Conservation (phyloP, 2,113 vertebrate species). For the Acanthochromis polyacanthus region DNA sequence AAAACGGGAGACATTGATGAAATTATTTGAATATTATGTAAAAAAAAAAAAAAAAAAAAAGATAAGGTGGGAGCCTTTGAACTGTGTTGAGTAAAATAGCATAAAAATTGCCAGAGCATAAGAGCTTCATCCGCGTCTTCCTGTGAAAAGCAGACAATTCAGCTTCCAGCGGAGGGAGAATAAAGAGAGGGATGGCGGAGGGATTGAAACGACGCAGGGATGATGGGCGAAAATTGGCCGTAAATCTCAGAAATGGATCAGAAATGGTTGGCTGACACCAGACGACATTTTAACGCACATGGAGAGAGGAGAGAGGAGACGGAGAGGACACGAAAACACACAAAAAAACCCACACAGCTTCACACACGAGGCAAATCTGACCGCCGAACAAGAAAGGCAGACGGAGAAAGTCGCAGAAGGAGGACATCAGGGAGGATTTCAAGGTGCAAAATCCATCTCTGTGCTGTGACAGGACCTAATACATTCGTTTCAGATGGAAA, state of each 20-base stretch:
- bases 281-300: conserved; percentile 73
- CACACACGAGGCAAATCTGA: conserved; percentile 35
- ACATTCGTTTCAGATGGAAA: conserved; percentile 95
- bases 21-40: conserved; percentile 15
- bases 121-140: conserved; percentile 51
- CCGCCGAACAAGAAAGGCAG: conserved; percentile 33
- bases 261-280: conserved; percentile 80
- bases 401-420: conserved; percentile 52
- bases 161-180: conserved; percentile 58
- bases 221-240: conserved; percentile 81
- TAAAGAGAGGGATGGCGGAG: conserved; percentile 57
- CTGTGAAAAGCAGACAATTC: conserved; percentile 63
- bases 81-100: conserved; percentile 28
- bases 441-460: conserved; percentile 91
- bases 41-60: conserved; percentile 11
- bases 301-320: conserved; percentile 37
- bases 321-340: background rate
- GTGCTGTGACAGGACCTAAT: conserved; percentile 91
- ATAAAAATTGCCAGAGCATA: conserved; percentile 23
- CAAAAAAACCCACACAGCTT: conserved; percentile 19
- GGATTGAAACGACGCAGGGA: conserved; percentile 62
- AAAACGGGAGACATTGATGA: conserved; percentile 24
- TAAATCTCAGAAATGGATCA: conserved; percentile 82
- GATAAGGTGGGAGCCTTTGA: conserved; percentile 28
- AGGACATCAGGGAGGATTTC: conserved; percentile 79